These are phyloP conservation scores for Selenia dentaria DNA, from an alignment of 2,888 invertebrate genomes.

Conservation along the genomic window DNA sequence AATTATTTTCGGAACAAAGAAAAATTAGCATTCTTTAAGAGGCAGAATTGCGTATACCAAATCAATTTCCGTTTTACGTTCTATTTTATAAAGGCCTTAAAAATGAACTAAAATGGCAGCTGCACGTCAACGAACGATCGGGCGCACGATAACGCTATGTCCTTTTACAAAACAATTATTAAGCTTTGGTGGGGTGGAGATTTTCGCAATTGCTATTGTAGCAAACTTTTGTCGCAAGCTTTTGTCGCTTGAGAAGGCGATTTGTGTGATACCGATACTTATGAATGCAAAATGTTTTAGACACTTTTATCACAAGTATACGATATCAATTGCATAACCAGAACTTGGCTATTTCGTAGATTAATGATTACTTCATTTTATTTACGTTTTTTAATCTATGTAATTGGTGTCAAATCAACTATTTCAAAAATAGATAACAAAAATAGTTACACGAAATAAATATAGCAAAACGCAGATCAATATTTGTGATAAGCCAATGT, in stretches of 20 bases:
- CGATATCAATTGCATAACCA: slow-evolving; percentile 23
- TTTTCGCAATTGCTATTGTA: slow-evolving; percentile 67
- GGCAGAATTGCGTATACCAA: no score
- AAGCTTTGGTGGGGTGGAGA: slow-evolving; percentile 58
- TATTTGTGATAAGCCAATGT: slow-evolving; percentile 29
- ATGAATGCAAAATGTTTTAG: slow-evolving; percentile 35
- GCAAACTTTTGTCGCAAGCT: slow-evolving; percentile 39
- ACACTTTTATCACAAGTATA: slow-evolving; percentile 32
- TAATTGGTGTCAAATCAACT: neutral
- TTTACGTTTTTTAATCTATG: neutral
- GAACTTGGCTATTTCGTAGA: neutral
- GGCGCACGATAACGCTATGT: slow-evolving; percentile 66
- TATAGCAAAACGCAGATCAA: slow-evolving; percentile 19
- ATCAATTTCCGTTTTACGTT: slow-evolving; percentile 14
- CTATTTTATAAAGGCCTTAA: slow-evolving; percentile 51
- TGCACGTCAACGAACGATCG: slow-evolving; percentile 66
- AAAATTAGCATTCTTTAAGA: no score
- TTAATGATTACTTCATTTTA: neutral
- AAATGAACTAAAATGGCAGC: slow-evolving; percentile 69
- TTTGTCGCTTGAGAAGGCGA: slow-evolving; percentile 31
- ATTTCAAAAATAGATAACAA: neutral
- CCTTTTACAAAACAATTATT: slow-evolving; percentile 80
- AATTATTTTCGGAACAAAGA: no score
- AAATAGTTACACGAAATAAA: neutral
- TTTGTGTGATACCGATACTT: slow-evolving; percentile 51